These are phyloP conservation scores for Polymixis lichenea DNA, from an alignment of 2,888 invertebrate genomes.

Conservation along the genomic window DNA sequence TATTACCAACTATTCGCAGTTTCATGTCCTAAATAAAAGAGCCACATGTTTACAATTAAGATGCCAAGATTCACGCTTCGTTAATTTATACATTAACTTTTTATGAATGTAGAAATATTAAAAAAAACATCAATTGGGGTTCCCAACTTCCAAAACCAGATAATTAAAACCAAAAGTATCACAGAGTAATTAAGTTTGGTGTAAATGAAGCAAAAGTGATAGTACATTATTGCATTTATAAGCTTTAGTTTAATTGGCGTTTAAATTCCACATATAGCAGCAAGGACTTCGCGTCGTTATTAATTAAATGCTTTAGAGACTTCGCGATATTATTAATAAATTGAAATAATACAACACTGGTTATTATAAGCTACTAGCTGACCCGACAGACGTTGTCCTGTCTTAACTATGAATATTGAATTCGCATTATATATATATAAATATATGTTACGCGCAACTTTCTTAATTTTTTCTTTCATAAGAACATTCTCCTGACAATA, in stretches of 20 bases:
- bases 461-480: no score
- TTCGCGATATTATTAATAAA: constrained; percentile 3
- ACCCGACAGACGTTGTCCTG: not conserved
- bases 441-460: no score
- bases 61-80: constrained; percentile 29
- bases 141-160: constrained; percentile 15
- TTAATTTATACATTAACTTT: constrained; percentile 23
- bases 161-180: constrained; percentile 11
- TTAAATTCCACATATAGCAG: constrained; percentile 17
- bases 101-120: constrained; percentile 7
- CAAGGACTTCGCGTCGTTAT: constrained; percentile 17
- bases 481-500: no score
- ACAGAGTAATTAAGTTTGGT: constrained; percentile 18
- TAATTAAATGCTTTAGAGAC: constrained; percentile 16
- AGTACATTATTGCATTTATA: constrained; percentile 12
- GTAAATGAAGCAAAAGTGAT: constrained; percentile 11
- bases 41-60: constrained; percentile 23
- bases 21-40: constrained; percentile 43
- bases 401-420: no score
- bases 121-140: not conserved
- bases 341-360: constrained; percentile 40
- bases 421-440: no score
- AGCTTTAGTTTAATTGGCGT: constrained; percentile 4
- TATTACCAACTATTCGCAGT: constrained; percentile 30
- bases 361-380: constrained; percentile 3